Evolutionary conservation across 2,888 invertebrate genomes (phyloP), one percentile per base, ranked within the genome.

Genomic region (Hydropsyche betteni): DNA sequence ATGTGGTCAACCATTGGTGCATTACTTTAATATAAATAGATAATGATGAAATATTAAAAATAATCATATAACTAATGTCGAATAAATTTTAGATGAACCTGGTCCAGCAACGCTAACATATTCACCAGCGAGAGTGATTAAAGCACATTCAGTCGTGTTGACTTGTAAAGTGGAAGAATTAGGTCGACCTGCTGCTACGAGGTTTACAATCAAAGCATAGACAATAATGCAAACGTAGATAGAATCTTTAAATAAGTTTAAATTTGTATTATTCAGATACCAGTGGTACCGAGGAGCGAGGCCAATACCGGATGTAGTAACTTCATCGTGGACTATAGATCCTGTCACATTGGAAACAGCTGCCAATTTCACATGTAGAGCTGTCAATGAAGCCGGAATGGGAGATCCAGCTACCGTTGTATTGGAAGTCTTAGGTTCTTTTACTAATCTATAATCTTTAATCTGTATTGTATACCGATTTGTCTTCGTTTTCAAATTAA

Each of bases 301-400:
- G 69, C 88, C 90, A 16, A 89, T 95, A 36, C 89, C 90, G 75
- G 94, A 95, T 82, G 91, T 93, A 75, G 92, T 92, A 38, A 90
- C 92, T 4, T 89, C 91, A 79, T 92, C 91, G 81, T 93, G 93
- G 90, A 93, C 91, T 38, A 92, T 96, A 78, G 92, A 92, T 79
- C 93, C 95, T 0, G 96, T 95, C 12, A 92, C 93, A 10, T 86
- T 97, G 79, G 93, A 94, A 83, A 94, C 94, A 70, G 90, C 95
- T 79, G 94, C 94, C 81, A 95, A 95, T 87, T 97, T 96, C 86
- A 93, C 95, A 0, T 98, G 98, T 83, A 90, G 92, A 80, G 96
- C 96, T 0, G 90, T 90, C 84, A 97, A 95, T 84, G 91, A 93
- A 10, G 95, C 95, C 0, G 97, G 97, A 0, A 91, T 92, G 2